A percentile compares a stretch with the other conserved stretches of the same genome.
Evolutionary conservation across 2,797 vertebrate genomes (phyloP).

Genomic region (Serranus cabrilla): DNA sequence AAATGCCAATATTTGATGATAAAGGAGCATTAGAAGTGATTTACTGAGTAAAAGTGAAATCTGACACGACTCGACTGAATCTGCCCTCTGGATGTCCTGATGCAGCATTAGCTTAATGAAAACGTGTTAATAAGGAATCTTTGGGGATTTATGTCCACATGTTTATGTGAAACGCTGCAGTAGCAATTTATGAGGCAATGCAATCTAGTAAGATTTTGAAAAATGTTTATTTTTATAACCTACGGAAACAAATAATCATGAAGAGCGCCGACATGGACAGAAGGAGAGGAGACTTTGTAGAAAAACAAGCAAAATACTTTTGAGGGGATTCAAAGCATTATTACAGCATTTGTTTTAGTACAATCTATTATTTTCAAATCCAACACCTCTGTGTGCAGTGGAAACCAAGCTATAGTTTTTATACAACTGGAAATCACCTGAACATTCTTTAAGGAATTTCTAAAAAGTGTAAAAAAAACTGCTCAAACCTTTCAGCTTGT

Average conservation of each 20-base stretch:
- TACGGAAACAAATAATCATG: conserved; percentile 73
- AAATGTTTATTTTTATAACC: conserved; percentile 84
- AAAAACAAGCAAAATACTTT: conserved; percentile 67
- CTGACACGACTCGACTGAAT: background rate
- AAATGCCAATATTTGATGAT: background rate
- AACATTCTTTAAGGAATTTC: conserved; percentile 29
- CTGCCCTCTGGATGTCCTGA: background rate
- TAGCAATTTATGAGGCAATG: conserved; percentile 16
- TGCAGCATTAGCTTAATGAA: background rate
- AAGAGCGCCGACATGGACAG: conserved; percentile 44
- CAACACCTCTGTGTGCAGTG: conserved; percentile 31
- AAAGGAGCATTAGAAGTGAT: background rate
- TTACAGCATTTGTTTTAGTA: conserved; percentile 57
- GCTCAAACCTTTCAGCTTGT: conserved; percentile 19
- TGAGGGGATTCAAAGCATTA: conserved; percentile 40
- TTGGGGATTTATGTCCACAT: background rate
- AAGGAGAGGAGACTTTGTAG: conserved; percentile 47
- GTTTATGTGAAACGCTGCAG: background rate
- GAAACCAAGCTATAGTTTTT: conserved; percentile 26
- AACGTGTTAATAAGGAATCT: background rate
- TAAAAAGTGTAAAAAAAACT: conserved; percentile 23
- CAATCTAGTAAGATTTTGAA: conserved; percentile 63
- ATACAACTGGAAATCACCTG: background rate
- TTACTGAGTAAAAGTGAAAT: background rate
- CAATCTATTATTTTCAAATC: conserved; percentile 51